Evolutionary conservation across 2,797 vertebrate genomes (phyloP).

Genomic region (Poecilia picta): DNA sequence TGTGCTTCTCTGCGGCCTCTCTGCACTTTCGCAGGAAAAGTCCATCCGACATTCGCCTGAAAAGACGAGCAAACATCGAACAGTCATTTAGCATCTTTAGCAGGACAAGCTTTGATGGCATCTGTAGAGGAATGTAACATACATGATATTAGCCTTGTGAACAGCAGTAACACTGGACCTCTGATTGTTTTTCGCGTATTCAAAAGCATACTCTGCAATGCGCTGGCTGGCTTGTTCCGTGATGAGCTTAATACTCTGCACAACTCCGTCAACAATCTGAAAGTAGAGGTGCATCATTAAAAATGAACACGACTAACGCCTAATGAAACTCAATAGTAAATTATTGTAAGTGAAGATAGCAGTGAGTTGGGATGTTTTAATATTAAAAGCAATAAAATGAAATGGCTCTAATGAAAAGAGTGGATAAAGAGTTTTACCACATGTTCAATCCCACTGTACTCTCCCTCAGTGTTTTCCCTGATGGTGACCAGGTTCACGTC

Average conservation of each 20-base stretch:
- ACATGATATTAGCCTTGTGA: conserved; percentile 99
- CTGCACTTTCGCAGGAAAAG: conserved; percentile 94
- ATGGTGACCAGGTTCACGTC: conserved; percentile 95
- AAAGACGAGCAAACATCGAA: background rate
- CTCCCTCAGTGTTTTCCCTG: conserved; percentile 95
- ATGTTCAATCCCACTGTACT: conserved; percentile 96
- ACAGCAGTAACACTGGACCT: conserved; percentile 91
- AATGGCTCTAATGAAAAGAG: conserved; percentile 5
- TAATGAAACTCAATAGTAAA: background rate
- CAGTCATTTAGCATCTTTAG: background rate
- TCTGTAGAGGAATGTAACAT: conserved; percentile 50
- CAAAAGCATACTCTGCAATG: conserved; percentile 95
- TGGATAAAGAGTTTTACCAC: conserved; percentile 73
- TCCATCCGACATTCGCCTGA: conserved; percentile 96
- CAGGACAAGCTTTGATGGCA: background rate
- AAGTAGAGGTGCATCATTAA: conserved; percentile 35
- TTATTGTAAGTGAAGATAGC: background rate
- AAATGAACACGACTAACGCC: background rate
- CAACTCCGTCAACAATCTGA: conserved; percentile 95
- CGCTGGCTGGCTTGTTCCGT: conserved; percentile 91
- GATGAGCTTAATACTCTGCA: conserved; percentile 97
- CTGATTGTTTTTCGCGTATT: conserved; percentile 92
- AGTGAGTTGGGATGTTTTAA: background rate
- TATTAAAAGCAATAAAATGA: background rate
- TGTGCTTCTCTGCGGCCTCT: conserved; percentile 93